Evolutionary conservation across 2,888 invertebrate species (phyloP).

Genomic region (Eudasyphora cyanicolor): DNA sequence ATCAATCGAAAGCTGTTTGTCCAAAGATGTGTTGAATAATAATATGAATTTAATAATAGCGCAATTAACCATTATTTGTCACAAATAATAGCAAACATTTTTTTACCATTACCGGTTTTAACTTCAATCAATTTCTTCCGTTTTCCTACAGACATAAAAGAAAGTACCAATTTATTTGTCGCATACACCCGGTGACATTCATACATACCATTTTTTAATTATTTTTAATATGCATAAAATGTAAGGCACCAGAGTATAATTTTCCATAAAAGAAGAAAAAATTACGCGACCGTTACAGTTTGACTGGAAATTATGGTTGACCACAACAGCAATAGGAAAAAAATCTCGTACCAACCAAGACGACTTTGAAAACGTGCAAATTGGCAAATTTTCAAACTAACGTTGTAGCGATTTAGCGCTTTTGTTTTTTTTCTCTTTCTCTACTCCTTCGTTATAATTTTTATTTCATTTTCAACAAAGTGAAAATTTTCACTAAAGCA

Average conservation of each 20-base stretch:
- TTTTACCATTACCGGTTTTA: neutral
- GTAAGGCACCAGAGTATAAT: slow-evolving; percentile 52
- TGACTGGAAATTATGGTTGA: slow-evolving; percentile 50
- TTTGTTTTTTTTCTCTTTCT: neutral
- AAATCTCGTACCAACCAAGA: no score
- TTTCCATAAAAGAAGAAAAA: slow-evolving; percentile 40
- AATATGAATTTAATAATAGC: no score
- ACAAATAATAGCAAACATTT: no score
- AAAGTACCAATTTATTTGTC: neutral
- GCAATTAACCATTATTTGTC: no score
- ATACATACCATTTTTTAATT: neutral
- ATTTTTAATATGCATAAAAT: slow-evolving; percentile 34
- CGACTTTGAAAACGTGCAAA: neutral
- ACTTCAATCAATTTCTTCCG: neutral
- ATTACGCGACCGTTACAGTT: slow-evolving; percentile 50
- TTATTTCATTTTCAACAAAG: neutral
- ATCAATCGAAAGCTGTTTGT: no score
- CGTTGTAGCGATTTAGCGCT: neutral
- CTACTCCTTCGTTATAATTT: no score
- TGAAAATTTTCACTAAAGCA: neutral
- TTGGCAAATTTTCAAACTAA: no score
- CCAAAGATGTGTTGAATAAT: no score
- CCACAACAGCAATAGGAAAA: slow-evolving; percentile 29
- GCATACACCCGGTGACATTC: neutral
- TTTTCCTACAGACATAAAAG: neutral